Percentiles rank a stretch among this genome's conserved stretches.
These are phyloP conservation scores for Ophraella communa DNA, from an alignment of 2,888 invertebrate genomes.

Conservation along the genomic window DNA sequence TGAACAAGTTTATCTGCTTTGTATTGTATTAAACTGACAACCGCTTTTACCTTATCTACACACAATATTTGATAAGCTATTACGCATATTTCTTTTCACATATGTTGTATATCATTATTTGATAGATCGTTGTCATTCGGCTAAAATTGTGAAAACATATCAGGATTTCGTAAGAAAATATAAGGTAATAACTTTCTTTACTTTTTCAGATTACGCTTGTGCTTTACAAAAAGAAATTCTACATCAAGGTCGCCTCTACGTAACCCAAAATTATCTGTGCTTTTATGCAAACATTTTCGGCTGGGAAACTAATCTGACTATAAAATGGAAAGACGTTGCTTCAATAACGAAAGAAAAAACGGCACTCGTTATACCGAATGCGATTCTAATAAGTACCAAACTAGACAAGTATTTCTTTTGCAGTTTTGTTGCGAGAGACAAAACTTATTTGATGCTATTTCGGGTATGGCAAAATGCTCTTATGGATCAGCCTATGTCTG, in stretches of 20 bases:
- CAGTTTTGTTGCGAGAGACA: constrained; percentile 92
- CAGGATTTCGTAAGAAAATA: neutral
- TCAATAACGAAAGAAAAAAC: constrained; percentile 95
- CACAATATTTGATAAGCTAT: neutral
- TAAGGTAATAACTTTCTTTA: constrained; percentile 28
- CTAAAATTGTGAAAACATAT: neutral
- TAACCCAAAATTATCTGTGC: constrained; percentile 93
- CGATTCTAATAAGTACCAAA: constrained; percentile 84
- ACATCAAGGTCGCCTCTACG: constrained; percentile 93
- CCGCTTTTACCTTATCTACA: neutral
- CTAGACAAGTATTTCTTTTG: constrained; percentile 91
- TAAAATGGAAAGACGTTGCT: constrained; percentile 90
- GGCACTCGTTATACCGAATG: constrained; percentile 94
- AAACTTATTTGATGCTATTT: constrained; percentile 94
- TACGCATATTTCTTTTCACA: neutral
- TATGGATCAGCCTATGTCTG: constrained; percentile 84
- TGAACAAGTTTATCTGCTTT: neutral
- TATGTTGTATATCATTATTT: neutral
- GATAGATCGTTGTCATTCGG: neutral
- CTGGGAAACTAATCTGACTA: constrained; percentile 89
- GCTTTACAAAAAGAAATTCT: constrained; percentile 95
- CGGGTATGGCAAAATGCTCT: constrained; percentile 96
- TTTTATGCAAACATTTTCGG: constrained; percentile 98
- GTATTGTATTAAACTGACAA: neutral
- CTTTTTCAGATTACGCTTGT: constrained; percentile 89